phyloP scores from a whole-genome alignment of 2,888 invertebrate species.

The Hipparchia semele region DNA sequence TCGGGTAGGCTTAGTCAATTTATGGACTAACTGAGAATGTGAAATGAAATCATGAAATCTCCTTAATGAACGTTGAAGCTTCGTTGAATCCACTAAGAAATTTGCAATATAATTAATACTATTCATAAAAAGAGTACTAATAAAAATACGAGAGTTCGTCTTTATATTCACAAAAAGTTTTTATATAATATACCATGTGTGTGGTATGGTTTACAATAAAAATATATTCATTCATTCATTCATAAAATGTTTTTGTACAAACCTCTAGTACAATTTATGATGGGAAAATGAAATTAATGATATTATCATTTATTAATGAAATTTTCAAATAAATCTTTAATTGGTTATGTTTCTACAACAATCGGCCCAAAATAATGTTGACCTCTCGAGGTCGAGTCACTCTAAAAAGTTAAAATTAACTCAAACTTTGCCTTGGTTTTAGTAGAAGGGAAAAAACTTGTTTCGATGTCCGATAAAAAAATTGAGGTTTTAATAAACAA shows the following conservation, averaged over 20 bases:
- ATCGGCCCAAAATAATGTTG: slow-evolving; percentile 14
- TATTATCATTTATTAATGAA: not conserved
- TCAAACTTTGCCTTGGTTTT: slow-evolving; percentile 18
- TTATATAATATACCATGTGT: too few relatives aligned
- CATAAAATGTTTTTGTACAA: not conserved
- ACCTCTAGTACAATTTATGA: not conserved
- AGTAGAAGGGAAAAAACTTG: slow-evolving; percentile 14
- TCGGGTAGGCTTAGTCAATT: too few relatives aligned
- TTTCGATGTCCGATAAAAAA: slow-evolving; percentile 17
- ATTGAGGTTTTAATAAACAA: slow-evolving; percentile 12
- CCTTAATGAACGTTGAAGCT: too few relatives aligned
- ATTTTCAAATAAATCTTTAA: not conserved
- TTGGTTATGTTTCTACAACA: not conserved
- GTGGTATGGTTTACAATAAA: too few relatives aligned
- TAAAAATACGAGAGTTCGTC: too few relatives aligned
- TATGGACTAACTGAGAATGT: too few relatives aligned
- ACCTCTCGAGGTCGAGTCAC: slow-evolving; percentile 21
- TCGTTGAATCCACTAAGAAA: too few relatives aligned
- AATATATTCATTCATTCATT: too few relatives aligned
- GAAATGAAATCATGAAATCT: too few relatives aligned
- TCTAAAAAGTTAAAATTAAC: slow-evolving; percentile 16
- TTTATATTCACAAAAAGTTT: too few relatives aligned
- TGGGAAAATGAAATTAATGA: slow-evolving; percentile 1
- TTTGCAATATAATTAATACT: too few relatives aligned
- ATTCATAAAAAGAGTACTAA: too few relatives aligned